Conservation (phyloP, 2,797 vertebrate genomes). For the Acipenser ruthenus region DNA sequence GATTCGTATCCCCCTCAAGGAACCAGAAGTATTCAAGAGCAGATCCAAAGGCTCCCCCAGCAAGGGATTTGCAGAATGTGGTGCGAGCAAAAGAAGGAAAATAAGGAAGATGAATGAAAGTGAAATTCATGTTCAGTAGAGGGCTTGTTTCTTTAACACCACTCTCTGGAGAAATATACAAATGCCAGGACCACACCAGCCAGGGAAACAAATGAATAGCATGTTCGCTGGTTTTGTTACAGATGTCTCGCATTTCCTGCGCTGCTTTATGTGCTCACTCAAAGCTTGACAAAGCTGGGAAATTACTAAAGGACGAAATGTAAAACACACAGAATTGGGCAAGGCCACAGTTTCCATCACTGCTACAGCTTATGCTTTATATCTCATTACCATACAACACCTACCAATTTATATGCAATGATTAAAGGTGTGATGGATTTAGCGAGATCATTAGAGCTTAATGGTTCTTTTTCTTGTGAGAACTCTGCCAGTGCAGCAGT, state of each 20-base stretch:
- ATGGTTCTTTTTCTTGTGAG: neutral
- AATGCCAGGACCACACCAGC: conserved; percentile 67
- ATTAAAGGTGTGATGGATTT: conserved; percentile 1
- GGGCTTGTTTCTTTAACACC: conserved; percentile 67
- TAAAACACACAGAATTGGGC: conserved; percentile 39
- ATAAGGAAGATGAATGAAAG: conserved; percentile 73
- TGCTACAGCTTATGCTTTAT: conserved; percentile 24
- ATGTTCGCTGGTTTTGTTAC: conserved; percentile 64
- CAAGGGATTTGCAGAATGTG: conserved; percentile 69
- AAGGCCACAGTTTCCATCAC: conserved; percentile 36
- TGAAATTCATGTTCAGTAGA: conserved; percentile 66
- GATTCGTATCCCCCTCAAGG: conserved; percentile 64
- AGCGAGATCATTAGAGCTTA: neutral
- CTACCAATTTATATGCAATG: neutral
- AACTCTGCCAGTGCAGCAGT: neutral
- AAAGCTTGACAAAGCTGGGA: conserved; percentile 51
- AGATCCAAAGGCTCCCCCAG: conserved; percentile 70
- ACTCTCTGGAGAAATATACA: conserved; percentile 58
- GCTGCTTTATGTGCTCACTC: conserved; percentile 52
- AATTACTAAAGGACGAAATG: conserved; percentile 46
- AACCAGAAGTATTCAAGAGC: conserved; percentile 66
- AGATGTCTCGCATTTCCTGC: conserved; percentile 72
- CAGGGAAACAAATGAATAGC: conserved; percentile 63
- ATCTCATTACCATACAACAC: conserved; percentile 13
- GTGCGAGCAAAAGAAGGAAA: conserved; percentile 71